Evolutionary conservation across 2,797 vertebrate genomes (phyloP).

Genomic region (Molossus molossus): DNA sequence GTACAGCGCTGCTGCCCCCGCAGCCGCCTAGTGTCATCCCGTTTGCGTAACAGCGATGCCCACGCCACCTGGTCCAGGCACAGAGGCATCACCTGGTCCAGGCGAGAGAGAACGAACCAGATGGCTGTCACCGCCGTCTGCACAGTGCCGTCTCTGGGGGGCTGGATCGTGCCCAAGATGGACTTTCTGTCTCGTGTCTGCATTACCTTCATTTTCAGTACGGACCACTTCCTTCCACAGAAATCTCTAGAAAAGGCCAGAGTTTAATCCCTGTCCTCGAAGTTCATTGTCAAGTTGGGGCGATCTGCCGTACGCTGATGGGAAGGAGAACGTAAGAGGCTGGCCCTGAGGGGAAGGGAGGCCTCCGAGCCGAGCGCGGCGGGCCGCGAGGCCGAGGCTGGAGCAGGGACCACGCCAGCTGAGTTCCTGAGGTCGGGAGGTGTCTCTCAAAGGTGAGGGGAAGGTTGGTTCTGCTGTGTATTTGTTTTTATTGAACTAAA

Average conservation of each 20-base stretch:
- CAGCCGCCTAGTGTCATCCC: accelerated
- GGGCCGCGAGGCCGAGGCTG: accelerated
- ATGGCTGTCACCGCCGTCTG: accelerated
- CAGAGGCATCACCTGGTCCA: neutral
- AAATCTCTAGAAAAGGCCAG: conserved; percentile 7
- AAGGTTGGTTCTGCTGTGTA: conserved; percentile 11
- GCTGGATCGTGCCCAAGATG: neutral
- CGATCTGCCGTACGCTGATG: neutral
- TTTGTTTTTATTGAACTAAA: conserved; percentile 44
- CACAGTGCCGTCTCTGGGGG: neutral
- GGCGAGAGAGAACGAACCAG: neutral
- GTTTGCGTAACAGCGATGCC: accelerated
- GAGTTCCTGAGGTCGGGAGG: neutral
- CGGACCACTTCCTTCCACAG: neutral
- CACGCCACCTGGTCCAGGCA: neutral
- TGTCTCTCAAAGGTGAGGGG: conserved; percentile 4
- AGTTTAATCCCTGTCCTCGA: neutral
- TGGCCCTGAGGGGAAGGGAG: neutral
- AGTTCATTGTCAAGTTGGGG: neutral
- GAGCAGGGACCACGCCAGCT: accelerated
- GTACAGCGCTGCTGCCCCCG: accelerated
- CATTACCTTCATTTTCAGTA: conserved; percentile 15
- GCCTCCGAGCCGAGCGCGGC: accelerated
- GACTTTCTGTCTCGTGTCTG: neutral
- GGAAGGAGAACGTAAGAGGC: neutral